Base-by-base conservation (phyloP, 2,888 invertebrate genomes). In the Acronicta aceris region DNA sequence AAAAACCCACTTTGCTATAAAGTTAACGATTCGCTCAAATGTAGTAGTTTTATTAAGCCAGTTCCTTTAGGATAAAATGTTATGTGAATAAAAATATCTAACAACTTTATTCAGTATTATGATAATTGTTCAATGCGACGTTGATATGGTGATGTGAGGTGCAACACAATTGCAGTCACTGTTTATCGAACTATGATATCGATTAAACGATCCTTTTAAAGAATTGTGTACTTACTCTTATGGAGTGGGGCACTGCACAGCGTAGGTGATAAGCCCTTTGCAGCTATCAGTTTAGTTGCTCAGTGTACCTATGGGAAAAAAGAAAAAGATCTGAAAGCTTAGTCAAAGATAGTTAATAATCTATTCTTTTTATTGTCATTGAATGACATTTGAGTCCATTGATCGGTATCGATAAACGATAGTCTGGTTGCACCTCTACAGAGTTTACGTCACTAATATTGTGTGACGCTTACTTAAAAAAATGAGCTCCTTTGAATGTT, bases 41-140 rank as follows among this genome's bases (percentile, higher is more conserved):
- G 85, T 76, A 63, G 80, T 91, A 91, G 89, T 79, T 76, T 83
- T 84, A 87, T 81, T 89, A 89, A 87, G 86, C 82, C 85, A 89
- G 92, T 92, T 92, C 92, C 92, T 92, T 89, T 92, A 92, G 91
- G 78, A 68, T 89, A 87, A 84, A 62, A 62, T 71, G 59, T 63
- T 64, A 70, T 61, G 61, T 73, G 62, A 63, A 68, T 71, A 68
- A 70, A 69, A 76, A 60, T 65, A 47, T 67, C 57, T 70, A 73
- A 65, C 62, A 68, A 69, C 62, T 58, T 71, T 46, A 61, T 70
- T 49, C 67, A 68, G 67, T 68, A 68, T 68, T 68, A 68, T 55
- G 51, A 61, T 68, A 64, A 43, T 58, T 69, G 59, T 45, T 59
- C 36, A 43, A 38, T 12, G 16, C 51, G 64, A 47, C 52, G 46